Conservation (phyloP, 2,888 invertebrate species). For the Spialia ferax region DNA sequence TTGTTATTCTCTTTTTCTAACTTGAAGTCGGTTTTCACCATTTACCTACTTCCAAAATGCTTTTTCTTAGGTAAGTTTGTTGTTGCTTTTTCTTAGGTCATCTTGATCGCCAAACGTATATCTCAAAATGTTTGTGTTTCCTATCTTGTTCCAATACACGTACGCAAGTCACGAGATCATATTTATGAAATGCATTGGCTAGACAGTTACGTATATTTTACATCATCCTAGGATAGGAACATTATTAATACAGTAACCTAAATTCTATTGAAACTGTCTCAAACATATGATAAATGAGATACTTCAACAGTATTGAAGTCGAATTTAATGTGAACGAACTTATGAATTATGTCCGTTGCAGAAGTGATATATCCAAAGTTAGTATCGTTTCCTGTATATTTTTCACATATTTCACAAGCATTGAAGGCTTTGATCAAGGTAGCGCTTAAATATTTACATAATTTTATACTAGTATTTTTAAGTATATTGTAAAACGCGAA, state of each 20-base stretch:
- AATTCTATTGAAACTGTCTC: conserved; percentile 16
- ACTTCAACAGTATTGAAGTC: conserved; percentile 16
- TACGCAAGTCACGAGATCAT: background rate
- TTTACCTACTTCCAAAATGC: too few species aligned
- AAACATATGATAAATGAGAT: conserved; percentile 28
- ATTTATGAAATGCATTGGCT: background rate
- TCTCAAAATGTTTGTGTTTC: background rate
- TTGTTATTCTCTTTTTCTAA: too few species aligned
- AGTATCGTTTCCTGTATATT: background rate
- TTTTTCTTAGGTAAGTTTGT: too few species aligned
- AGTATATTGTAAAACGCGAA: too few species aligned
- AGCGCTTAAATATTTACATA: too few species aligned
- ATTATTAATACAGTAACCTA: conserved; percentile 13
- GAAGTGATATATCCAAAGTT: background rate
- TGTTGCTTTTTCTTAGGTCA: too few species aligned
- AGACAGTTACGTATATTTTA: background rate
- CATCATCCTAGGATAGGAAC: background rate
- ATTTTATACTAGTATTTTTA: too few species aligned
- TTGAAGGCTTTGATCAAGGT: background rate
- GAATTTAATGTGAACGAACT: conserved; percentile 24
- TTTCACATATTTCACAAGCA: background rate
- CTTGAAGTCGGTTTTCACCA: too few species aligned
- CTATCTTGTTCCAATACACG: background rate
- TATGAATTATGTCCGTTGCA: conserved; percentile 18
- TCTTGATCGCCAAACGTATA: too few species aligned